Evolutionary conservation across 2,888 invertebrate species (phyloP).

Genomic region (Sphaerophoria taeniata): DNA sequence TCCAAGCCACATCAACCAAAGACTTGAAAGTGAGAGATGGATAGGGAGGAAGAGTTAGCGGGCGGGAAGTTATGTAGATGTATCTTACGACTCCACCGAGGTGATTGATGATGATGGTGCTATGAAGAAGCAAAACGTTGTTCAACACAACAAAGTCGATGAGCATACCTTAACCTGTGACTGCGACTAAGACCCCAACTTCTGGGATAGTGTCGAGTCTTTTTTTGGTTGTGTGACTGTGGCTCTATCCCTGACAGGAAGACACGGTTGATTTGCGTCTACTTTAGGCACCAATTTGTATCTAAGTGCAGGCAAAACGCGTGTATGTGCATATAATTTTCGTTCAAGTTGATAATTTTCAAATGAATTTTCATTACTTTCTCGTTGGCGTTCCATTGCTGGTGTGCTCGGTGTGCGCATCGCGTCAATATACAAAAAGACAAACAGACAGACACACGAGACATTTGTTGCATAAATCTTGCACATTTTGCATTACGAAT

Average conservation of each 20-base stretch:
- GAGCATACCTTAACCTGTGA: not conserved
- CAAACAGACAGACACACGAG: slow-evolving; percentile 18
- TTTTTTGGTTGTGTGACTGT: not conserved
- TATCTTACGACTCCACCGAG: slow-evolving; percentile 43
- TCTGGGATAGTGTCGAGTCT: slow-evolving; percentile 16
- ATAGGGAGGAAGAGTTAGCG: not conserved
- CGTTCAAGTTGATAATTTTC: slow-evolving; percentile 48
- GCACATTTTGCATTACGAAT: slow-evolving; percentile 52
- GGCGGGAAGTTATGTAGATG: not conserved
- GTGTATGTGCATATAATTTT: slow-evolving; percentile 47
- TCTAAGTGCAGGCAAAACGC: slow-evolving; percentile 57
- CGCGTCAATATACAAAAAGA: not conserved
- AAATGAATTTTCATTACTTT: slow-evolving; percentile 63
- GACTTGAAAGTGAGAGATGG: no score
- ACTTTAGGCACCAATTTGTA: slow-evolving; percentile 65
- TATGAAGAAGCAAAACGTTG: slow-evolving; percentile 71
- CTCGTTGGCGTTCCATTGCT: not conserved
- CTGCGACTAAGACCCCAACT: no score
- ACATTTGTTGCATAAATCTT: slow-evolving; percentile 69
- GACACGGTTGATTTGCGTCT: slow-evolving; percentile 60
- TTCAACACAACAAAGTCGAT: slow-evolving; percentile 58
- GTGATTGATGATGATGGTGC: slow-evolving; percentile 73
- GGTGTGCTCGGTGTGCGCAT: not conserved
- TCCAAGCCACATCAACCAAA: not conserved
- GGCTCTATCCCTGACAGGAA: slow-evolving; percentile 51